Base-by-base conservation (phyloP, 2,888 invertebrate genomes). In the Steinernema hermaphroditum region DNA sequence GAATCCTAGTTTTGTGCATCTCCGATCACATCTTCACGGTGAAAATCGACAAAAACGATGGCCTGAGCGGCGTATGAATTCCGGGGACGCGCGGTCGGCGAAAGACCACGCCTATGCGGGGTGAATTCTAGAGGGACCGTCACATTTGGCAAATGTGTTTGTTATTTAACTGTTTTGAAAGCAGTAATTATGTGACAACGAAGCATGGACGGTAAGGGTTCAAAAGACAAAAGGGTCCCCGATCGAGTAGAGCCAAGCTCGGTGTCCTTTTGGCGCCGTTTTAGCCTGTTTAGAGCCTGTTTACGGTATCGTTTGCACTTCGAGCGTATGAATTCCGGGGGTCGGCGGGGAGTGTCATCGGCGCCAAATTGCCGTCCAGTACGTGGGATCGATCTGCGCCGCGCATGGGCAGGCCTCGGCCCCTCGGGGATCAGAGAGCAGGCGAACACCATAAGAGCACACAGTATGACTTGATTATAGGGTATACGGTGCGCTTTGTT, bases 271-370 rank as follows among this genome's bases (percentile, higher is more conserved):
- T 16, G 6, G 27, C 62, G 4, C 46, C n/a, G 2, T 62, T 34
- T 32, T 2, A 62, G 1, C 62, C 14, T 16, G 62, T n/a, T 62
- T 62, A 29, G 1, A 29, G 32, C 6, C 32, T 16, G 32, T 62
- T 16, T 29, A 62, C 62, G 29, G 29, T 14, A 16, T 16, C 12
- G 16, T 32, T 16, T 2, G 12, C 29, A 27, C 16, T 41, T 37
- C 34, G 12, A 16, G 72, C 72, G 75, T 68, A 29, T 57, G 75
- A 73, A 75, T 75, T 72, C 50, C 29, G 32, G 75, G 75, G 75
- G 34, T 19, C 72, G 22, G 22, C 75, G 14, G 70, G 16, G 22
- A 16, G 37, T 29, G n/a, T 22, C 62, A 68, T 43, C 70, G 70
- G 72, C 75, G 72, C 69, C 57, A 62, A 62, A 62, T 62, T 62